Evolutionary conservation across 1,140 invertebrate genomes (phyloP), one percentile per base, ranked within the genome.

Genomic region (Hermatobates lingyangjiaoensis): DNA sequence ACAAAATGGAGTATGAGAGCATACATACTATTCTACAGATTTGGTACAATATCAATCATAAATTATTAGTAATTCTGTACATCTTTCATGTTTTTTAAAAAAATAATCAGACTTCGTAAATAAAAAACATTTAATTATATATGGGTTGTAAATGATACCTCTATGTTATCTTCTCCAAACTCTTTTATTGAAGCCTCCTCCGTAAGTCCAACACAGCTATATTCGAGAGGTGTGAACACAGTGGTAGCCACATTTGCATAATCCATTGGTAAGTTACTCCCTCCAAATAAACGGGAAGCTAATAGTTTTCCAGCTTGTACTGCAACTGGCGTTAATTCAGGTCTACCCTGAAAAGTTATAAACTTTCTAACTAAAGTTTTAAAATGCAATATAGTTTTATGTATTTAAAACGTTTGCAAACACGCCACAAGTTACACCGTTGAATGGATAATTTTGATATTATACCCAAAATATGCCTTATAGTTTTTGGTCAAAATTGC

Each of bases 281-380:
- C 71, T 1, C 63, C 76, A 61, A 79, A 87, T 12, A 90, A 62
- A 42, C 87, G 73, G 58, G 75, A 70, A 1, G 90, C 85, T 18
- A 98, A 68, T 49, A 94, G 68, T 55, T 81, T 75, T 24, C 94
- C 94, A 28, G 93, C 90, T 62, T 94, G 82, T 60, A 98, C 91
- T 15, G 94, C 94, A 1, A 98, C 91, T 2, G 93, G 93, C 2
- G 94, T 98, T n/a, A 99, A 70, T 70, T 98, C 92, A 0, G 89
- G 88, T 62, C 74, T 77, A 57, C 75, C 80, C 73, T 79, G n/a
- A n/a, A n/a, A n/a, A n/a, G n/a, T n/a, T n/a, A n/a, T n/a, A n/a
- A n/a, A n/a, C n/a, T n/a, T n/a, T n/a, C n/a, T n/a, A n/a, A n/a
- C n/a, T n/a, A n/a, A n/a, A n/a, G n/a, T n/a, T n/a, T n/a, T n/a